Conservation (phyloP, 2,113 vertebrate species). For the Protomyctophum bolini region DNA sequence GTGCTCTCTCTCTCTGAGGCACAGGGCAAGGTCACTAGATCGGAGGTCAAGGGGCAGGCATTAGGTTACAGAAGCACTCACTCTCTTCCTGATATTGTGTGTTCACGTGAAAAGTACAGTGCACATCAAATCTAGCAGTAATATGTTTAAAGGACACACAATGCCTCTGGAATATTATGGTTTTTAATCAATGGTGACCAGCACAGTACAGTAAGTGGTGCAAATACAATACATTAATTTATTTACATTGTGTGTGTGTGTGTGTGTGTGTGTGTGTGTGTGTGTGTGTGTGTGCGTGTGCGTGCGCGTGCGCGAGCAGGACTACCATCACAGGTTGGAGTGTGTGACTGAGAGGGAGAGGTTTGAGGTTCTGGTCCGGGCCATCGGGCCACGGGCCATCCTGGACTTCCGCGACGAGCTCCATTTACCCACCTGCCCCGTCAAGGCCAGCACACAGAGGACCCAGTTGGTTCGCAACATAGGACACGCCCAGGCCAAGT, state of each 20-base stretch:
- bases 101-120: slow-evolving; percentile 25
- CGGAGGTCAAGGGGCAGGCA: slow-evolving; percentile 30
- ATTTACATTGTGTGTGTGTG: not conserved
- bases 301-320: slow-evolving; percentile 68
- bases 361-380: slow-evolving; percentile 83
- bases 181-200: not conserved
- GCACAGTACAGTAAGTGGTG: too few species aligned
- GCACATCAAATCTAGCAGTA: slow-evolving; percentile 3
- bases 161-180: not conserved
- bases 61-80: slow-evolving; percentile 29
- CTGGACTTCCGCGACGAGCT: slow-evolving; percentile 87
- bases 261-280: not conserved
- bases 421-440: slow-evolving; percentile 78
- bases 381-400: slow-evolving; percentile 80
- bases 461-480: slow-evolving; percentile 83
- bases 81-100: slow-evolving; percentile 20
- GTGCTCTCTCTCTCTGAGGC: not conserved
- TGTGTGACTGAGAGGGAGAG: slow-evolving; percentile 84
- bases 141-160: slow-evolving; percentile 14
- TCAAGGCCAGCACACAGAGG: slow-evolving; percentile 82
- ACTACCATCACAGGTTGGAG: slow-evolving; percentile 83
- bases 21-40: slow-evolving; percentile 1
- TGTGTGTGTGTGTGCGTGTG: slow-evolving; percentile 15
- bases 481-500: slow-evolving; percentile 79
- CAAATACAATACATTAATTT: too few species aligned